Conservation (phyloP, 2,113 vertebrate species). For the Pseudopodoces humilis region DNA sequence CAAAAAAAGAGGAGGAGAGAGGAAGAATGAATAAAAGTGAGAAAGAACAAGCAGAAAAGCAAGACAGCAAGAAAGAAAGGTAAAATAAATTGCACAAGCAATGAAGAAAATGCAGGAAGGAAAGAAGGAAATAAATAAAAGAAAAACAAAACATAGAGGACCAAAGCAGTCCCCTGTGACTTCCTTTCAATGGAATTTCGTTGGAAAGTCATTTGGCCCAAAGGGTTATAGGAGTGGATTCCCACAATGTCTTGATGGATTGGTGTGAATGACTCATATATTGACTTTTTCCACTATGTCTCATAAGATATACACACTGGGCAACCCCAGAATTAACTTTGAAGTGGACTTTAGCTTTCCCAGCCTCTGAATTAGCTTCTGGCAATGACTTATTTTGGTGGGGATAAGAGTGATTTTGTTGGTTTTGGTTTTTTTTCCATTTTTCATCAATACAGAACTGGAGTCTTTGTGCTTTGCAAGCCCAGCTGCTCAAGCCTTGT, state of each 20-base stretch:
- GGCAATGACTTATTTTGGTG: not conserved
- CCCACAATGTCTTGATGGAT: not conserved
- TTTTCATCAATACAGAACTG: not conserved
- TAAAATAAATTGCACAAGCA: not conserved
- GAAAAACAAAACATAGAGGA: not conserved
- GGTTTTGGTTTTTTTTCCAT: not conserved
- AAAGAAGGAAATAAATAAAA: not conserved
- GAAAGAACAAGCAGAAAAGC: not conserved
- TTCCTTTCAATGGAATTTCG: slow-evolving; percentile 12
- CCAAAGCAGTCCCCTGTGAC: not conserved
- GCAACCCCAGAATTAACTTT: not conserved
- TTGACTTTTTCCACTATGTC: not conserved
- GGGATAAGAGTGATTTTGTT: not conserved
- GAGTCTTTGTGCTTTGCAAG: not conserved
- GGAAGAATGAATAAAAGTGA: not conserved
- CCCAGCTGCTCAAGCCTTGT: not conserved
- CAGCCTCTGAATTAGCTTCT: not conserved
- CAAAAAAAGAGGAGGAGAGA: not conserved
- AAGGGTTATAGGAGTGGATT: not conserved
- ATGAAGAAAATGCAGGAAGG: not conserved
- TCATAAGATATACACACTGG: not conserved
- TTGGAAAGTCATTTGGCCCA: not conserved
- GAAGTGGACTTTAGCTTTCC: not conserved
- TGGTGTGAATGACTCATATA: not conserved
- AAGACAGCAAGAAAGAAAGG: not conserved